A percentile compares a stretch with the other conserved stretches of the same genome.
These are phyloP conservation scores for Archips crataeganus DNA, from an alignment of 2,888 invertebrate species.

Conservation along the genomic window DNA sequence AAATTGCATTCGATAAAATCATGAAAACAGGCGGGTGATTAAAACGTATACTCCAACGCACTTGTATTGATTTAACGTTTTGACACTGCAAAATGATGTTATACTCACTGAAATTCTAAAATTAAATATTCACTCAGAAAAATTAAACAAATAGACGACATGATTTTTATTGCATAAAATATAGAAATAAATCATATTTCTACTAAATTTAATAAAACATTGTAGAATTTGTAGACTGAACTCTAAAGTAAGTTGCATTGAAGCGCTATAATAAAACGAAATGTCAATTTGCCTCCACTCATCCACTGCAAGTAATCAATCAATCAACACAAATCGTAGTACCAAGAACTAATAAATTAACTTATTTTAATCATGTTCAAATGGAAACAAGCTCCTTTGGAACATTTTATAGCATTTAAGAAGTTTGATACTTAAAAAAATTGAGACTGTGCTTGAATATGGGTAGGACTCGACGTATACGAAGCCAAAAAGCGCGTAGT, in stretches of 20 bases:
- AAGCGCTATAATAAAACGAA: neutral
- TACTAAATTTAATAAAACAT: too few relatives aligned
- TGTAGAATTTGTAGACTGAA: too few relatives aligned
- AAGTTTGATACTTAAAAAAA: neutral
- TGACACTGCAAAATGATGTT: neutral
- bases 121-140: too few relatives aligned
- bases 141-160: too few relatives aligned
- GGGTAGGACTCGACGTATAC: conserved; percentile 82
- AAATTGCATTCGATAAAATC: too few relatives aligned
- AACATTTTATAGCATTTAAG: neutral
- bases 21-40: too few relatives aligned
- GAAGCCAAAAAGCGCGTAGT: conserved; percentile 64
- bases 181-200: too few relatives aligned
- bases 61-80: conserved; percentile 26
- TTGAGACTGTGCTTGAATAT: conserved; percentile 54
- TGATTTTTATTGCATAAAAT: too few relatives aligned
- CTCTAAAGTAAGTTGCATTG: too few relatives aligned
- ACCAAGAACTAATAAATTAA: neutral
- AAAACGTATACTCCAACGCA: too few relatives aligned
- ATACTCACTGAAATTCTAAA: too few relatives aligned
- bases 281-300: neutral
- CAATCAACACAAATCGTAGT: neutral
- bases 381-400: neutral
- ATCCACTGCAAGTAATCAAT: neutral
- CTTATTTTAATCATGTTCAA: neutral